Percentiles rank a stretch among this genome's conserved stretches.
These are phyloP conservation scores for Clitarchus hookeri DNA, from an alignment of 2,888 invertebrate species.

Conservation along the genomic window DNA sequence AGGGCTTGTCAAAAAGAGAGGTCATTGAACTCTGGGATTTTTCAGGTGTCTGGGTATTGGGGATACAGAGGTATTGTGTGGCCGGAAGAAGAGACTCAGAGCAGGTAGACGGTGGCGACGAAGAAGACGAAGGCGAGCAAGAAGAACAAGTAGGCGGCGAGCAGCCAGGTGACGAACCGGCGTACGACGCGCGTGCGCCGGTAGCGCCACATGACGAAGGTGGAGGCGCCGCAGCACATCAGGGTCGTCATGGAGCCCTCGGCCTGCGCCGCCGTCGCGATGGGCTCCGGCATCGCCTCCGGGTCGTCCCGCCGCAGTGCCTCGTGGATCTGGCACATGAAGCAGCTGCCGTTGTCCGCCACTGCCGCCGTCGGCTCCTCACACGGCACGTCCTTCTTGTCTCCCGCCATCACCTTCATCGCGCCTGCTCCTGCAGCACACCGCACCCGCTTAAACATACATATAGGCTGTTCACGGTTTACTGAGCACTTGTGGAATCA, in stretches of 20 bases:
- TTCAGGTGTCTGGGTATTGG: too few species aligned
- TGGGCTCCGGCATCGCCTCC: not conserved
- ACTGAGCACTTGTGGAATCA: too few species aligned
- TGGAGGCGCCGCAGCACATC: slow-evolving; percentile 1
- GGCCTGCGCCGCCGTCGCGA: not conserved
- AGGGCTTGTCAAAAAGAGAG: too few species aligned
- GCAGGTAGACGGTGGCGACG: slow-evolving; percentile 10
- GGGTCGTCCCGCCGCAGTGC: not conserved
- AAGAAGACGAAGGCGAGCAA: not conserved
- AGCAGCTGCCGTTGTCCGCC: not conserved
- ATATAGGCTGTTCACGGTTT: too few species aligned
- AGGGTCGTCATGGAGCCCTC: not conserved
- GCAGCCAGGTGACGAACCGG: not conserved
- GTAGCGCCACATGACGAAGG: not conserved
- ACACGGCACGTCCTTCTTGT: not conserved
- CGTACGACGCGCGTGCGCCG: not conserved
- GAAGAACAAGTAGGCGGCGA: not conserved
- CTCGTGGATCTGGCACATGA: slow-evolving; percentile 3
- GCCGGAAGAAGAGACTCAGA: not conserved
- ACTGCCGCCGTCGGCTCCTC: not conserved
- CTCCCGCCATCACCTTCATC: not conserved
- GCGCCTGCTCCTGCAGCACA: not conserved
- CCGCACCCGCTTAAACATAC: not conserved
- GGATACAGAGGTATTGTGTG: not conserved
- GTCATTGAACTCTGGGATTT: too few species aligned